These are phyloP conservation scores for Dascillus cervinus DNA, from an alignment of 2,888 invertebrate genomes.

Conservation along the genomic window DNA sequence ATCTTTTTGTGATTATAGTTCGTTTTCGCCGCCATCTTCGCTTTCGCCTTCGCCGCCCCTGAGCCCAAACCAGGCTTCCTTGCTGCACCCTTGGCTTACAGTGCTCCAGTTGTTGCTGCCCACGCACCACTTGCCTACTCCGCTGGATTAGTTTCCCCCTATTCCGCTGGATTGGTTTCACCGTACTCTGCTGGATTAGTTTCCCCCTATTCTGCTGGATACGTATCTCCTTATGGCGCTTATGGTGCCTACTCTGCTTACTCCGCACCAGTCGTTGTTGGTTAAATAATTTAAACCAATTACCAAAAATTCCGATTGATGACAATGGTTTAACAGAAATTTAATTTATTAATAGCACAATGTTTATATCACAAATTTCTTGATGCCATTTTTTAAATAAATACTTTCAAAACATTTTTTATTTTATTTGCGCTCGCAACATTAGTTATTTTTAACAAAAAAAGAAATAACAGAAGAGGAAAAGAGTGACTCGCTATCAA, in stretches of 20 bases:
- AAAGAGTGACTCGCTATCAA: too few relatives aligned
- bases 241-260: slow-evolving; percentile 29
- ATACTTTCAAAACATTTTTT: too few relatives aligned
- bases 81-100: slow-evolving; percentile 8
- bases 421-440: too few relatives aligned
- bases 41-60: slow-evolving; percentile 50
- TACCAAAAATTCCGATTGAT: background rate
- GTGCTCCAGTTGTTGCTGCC: background rate
- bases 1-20: slow-evolving; percentile 42
- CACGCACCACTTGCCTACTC: background rate
- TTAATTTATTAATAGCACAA: background rate
- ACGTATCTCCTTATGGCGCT: slow-evolving; percentile 26
- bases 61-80: slow-evolving; percentile 27
- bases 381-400: too few relatives aligned
- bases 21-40: slow-evolving; percentile 42
- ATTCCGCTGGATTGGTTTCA: too few relatives aligned
- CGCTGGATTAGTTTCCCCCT: too few relatives aligned
- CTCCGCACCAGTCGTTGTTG: slow-evolving; percentile 15
- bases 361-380: too few relatives aligned
- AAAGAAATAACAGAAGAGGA: too few relatives aligned
- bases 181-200: too few relatives aligned
- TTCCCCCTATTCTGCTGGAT: too few relatives aligned
- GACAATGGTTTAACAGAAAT: background rate
- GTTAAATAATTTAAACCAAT: background rate
- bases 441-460: too few relatives aligned